These are phyloP conservation scores for Podarcis muralis DNA, from an alignment of 2,113 vertebrate genomes.

Conservation along the genomic window DNA sequence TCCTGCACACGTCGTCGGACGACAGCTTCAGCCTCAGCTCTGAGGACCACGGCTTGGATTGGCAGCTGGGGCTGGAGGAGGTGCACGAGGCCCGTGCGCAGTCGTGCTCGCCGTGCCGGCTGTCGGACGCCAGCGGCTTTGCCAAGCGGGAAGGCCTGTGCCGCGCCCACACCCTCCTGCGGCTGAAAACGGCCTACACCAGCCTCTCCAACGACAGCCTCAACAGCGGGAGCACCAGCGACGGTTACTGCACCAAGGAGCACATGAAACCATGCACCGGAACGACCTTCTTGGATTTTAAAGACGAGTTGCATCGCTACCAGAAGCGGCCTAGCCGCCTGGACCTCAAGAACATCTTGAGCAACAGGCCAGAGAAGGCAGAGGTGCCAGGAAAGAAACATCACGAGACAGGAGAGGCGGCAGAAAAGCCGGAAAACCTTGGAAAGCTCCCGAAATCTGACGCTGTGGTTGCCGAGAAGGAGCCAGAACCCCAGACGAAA, in stretches of 20 bases:
- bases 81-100: conserved; percentile 85
- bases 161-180: conserved; percentile 83
- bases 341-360: conserved; percentile 83
- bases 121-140: conserved; percentile 80
- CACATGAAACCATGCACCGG: conserved; percentile 79
- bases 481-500: conserved; percentile 37
- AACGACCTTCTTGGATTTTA: conserved; percentile 71
- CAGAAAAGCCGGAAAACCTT: conserved; percentile 8
- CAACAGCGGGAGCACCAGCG: conserved; percentile 92
- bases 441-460: conserved; percentile 69
- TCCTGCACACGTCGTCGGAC: conserved; percentile 93
- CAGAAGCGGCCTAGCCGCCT: conserved; percentile 88
- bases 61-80: conserved; percentile 87
- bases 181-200: conserved; percentile 85
- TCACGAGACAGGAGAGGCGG: not conserved
- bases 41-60: conserved; percentile 90
- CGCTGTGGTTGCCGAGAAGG: conserved; percentile 68
- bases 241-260: conserved; percentile 89
- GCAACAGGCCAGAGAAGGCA: conserved; percentile 61
- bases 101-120: conserved; percentile 88
- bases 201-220: conserved; percentile 94
- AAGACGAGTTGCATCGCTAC: conserved; percentile 54
- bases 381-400: not conserved
- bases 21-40: conserved; percentile 98
- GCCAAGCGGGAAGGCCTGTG: conserved; percentile 78